Base-by-base conservation (phyloP, 1,140 invertebrate genomes). In the Cryptotermes secundus region DNA sequence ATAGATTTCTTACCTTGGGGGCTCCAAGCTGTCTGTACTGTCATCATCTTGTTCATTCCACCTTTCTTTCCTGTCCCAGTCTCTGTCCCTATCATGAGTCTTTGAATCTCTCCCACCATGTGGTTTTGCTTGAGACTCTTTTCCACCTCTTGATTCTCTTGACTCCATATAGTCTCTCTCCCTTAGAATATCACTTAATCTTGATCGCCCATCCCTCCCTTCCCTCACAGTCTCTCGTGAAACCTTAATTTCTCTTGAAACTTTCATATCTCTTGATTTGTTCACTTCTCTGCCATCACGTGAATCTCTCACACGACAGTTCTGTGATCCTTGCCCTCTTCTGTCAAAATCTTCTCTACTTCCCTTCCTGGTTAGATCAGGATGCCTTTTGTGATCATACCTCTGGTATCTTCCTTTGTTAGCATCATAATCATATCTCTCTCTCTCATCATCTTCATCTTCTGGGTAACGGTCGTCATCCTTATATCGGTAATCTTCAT, bases 1-100 rank as follows among this genome's bases (percentile, higher is more conserved):
- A 72, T 9, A 72, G n/a, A 72, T 14, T 72, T 72, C 59, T 31
- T 31, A 72, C 59, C 59, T 72, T 31, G 26, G 59, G 3, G 26
- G 59, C 14, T 72, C 59, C 26, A 26, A n/a, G 14, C 59, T 31
- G 26, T 72, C 59, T 12, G n/a, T n/a, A 14, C 59, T 72, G 14
- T 72, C 59, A 72, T 72, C 59, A n/a, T 72, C 59, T 2, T 72
- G 59, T 31, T 72, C 59, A 72, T 72, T 72, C 59, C 59, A 72
- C 31, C 59, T 72, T 26, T 72, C 59, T 72, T 72, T 72, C n/a
- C 26, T 72, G 59, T 72, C 59, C n/a, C 59, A n/a, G 59, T 72
- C 59, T 49, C 22, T 49, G 45, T 49, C 45, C 45, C 45, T 49
- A 22, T 49, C 45, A 49, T 49, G 45, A 72, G 10, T 72, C 59